Evolutionary conservation across 2,797 vertebrate species (phyloP).

Genomic region (Astyanax mexicanus): DNA sequence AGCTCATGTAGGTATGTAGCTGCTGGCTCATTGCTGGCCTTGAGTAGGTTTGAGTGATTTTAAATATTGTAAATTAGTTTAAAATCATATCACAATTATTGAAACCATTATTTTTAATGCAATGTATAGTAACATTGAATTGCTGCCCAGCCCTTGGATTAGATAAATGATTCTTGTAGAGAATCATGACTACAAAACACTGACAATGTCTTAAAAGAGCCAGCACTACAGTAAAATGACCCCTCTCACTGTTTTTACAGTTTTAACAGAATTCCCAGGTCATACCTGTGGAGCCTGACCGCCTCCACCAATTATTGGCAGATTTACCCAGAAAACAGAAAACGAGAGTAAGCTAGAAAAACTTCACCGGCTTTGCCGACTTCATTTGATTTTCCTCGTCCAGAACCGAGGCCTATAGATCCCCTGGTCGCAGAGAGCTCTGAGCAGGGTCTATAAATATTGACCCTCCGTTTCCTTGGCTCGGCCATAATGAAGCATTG

Average conservation of each 20-base stretch:
- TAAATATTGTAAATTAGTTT: too few species aligned
- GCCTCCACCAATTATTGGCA: constrained; percentile 66
- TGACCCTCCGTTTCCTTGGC: constrained; percentile 78
- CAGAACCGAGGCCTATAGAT: constrained; percentile 72
- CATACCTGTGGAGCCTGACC: constrained; percentile 63
- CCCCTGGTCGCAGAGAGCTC: constrained; percentile 73
- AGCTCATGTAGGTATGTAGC: too few species aligned
- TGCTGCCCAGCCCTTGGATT: too few species aligned
- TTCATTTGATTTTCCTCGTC: constrained; percentile 76
- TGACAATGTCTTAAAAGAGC: too few species aligned
- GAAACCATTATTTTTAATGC: too few species aligned
- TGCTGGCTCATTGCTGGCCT: too few species aligned
- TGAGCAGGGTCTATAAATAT: constrained; percentile 81
- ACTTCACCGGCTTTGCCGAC: constrained; percentile 69
- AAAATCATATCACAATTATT: too few species aligned
- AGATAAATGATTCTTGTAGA: too few species aligned
- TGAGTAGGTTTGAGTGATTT: too few species aligned
- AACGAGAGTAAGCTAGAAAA: constrained; percentile 43
- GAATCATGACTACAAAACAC: too few species aligned
- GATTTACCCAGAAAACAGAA: constrained; percentile 70
- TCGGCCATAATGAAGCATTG: constrained; percentile 81
- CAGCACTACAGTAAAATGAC: neutral
- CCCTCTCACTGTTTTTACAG: constrained; percentile 13
- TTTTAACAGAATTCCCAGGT: constrained; percentile 55
- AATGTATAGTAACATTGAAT: too few species aligned